phyloP scores from a whole-genome alignment of 2,113 vertebrate species.

The Mungos mungo region DNA sequence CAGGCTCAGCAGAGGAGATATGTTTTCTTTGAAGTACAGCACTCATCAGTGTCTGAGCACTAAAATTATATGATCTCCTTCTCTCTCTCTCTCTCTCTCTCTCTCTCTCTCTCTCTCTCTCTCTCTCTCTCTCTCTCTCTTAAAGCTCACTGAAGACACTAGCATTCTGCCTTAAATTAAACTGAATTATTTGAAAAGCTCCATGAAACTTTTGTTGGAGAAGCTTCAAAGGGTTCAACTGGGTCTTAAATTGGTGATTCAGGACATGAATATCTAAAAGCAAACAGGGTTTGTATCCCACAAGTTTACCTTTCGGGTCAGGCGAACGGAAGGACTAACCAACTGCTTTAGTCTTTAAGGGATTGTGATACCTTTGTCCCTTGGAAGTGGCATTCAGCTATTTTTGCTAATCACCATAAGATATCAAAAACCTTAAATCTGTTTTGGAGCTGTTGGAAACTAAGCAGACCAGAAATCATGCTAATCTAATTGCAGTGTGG shows the following conservation, averaged over 20 bases:
- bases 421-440: not conserved
- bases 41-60: not conserved
- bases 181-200: conserved; percentile 65
- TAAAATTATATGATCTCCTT: not conserved
- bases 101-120: not conserved
- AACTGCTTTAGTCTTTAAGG: not conserved
- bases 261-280: conserved; percentile 47
- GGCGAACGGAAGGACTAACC: not conserved
- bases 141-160: conserved; percentile 59
- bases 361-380: not conserved
- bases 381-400: not conserved
- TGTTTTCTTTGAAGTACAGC: conserved; percentile 52
- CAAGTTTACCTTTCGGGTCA: not conserved
- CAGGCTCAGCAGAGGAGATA: not conserved
- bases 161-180: conserved; percentile 71
- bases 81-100: not conserved
- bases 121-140: not conserved
- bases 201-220: conserved; percentile 63
- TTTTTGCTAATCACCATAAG: not conserved
- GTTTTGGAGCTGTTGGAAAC: not conserved
- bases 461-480: not conserved
- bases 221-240: conserved; percentile 47
- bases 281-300: not conserved
- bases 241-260: conserved; percentile 41
- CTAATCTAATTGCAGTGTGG: not conserved